A percentile compares a stretch with the other conserved stretches of the same genome.
Conservation (phyloP, 2,797 vertebrate species). For the Ptychadena robeensis region DNA sequence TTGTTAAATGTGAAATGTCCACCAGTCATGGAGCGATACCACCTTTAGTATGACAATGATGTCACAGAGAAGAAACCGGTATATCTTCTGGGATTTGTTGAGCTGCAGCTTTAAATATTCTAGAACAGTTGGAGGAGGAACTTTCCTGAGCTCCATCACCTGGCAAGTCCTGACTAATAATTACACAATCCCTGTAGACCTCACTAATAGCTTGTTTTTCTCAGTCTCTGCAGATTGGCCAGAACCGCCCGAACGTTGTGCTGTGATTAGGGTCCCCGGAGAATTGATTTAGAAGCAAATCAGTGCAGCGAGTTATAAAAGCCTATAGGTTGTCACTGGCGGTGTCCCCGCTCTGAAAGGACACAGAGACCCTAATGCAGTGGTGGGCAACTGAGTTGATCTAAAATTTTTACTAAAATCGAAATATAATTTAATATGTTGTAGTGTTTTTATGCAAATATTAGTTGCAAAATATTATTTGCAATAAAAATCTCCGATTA, state of each 20-base stretch:
- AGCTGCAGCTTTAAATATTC: slow-evolving; percentile 44
- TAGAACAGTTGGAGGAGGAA: slow-evolving; percentile 38
- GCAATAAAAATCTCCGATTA: too few species aligned
- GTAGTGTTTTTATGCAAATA: too few species aligned
- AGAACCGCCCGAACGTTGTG: slow-evolving; percentile 37
- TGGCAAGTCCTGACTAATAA: slow-evolving; percentile 50
- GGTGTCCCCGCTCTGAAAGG: slow-evolving; percentile 1
- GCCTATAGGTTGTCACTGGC: slow-evolving; percentile 18
- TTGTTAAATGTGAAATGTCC: too few species aligned
- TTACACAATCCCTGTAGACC: slow-evolving; percentile 49
- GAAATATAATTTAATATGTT: too few species aligned
- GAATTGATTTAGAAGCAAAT: slow-evolving; percentile 39
- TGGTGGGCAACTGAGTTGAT: too few species aligned
- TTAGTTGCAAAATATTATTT: too few species aligned
- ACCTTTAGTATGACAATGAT: not conserved
- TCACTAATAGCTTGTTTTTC: slow-evolving; percentile 59
- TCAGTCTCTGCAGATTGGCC: slow-evolving; percentile 46
- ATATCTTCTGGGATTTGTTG: slow-evolving; percentile 10
- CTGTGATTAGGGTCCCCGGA: slow-evolving; percentile 26
- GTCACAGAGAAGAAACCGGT: not conserved
- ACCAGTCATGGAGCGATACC: not conserved
- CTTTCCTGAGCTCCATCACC: slow-evolving; percentile 51
- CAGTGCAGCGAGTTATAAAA: slow-evolving; percentile 34
- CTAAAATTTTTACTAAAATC: too few species aligned
- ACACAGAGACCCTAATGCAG: too few species aligned